Evolutionary conservation across 2,888 invertebrate genomes (phyloP), one percentile per base, ranked within the genome.

Genomic region (Pristionchus maxplancki): DNA sequence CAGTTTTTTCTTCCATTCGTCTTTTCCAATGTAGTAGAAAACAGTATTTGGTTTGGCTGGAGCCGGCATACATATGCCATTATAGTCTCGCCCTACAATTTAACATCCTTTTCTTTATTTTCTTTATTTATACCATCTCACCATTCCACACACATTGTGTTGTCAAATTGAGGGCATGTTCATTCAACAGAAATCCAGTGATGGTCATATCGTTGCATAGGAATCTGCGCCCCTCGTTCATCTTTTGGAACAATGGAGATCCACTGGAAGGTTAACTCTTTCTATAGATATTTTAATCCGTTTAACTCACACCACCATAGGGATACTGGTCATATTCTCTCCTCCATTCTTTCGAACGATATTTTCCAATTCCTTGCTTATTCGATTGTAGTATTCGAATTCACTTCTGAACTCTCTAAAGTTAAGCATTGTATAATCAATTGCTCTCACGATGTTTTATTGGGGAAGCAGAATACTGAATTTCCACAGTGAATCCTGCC

Each of bases 141-240:
- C 86, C 86, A 15, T 87, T 87, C 86, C 86, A 87, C 8, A 71
- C 71, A 50, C 86, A 87, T 44, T 87, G 86, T 50, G 48, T 48
- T 87, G 86, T 34, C 71, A 71, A 87, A 48, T 67, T 87, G 11
- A 71, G 28, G 17, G n/a, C n/a, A 13, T 87, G 34, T 31, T 87
- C 67, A 71, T 87, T 62, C 9, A 87, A 50, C 13, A 87, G 48
- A 50, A 87, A 87, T 1, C 86, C 86, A 8, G 86, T 87, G 34
- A 87, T 31, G 31, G 24, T 37, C 5, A 71, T 2, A 20, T 87
- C 86, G 9, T 31, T 50, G 71, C 86, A 87, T 48, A 87, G 50
- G n/a, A 71, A 40, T 71, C 17, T 87, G 9, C 86, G 44, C 15
- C n/a, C 71, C 24, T 37, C 78, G n/a, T 34, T 78, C 44, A 44